phyloP scores from a whole-genome alignment of 2,113 vertebrate genomes.

The Gallinago jamesoni region DNA sequence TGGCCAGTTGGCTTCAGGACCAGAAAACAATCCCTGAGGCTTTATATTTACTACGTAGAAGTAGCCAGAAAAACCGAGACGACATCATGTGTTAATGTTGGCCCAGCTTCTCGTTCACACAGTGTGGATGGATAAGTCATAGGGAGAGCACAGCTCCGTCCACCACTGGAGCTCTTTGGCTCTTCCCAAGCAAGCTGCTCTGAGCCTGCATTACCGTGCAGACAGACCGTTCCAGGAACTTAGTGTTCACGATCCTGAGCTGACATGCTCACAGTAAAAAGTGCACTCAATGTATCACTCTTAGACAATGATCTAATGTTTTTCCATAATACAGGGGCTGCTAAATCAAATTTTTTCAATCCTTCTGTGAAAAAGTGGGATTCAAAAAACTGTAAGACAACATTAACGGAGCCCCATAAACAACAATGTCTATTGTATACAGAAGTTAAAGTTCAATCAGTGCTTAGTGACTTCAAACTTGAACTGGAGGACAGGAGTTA shows the following conservation, averaged over 20 bases:
- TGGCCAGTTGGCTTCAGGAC: background rate
- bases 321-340: background rate
- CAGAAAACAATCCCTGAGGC: background rate
- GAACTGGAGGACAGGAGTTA: background rate
- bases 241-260: background rate
- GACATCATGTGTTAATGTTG: background rate
- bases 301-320: slow-evolving; percentile 5
- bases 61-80: background rate
- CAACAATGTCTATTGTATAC: background rate
- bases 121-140: background rate
- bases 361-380: background rate
- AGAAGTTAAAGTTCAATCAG: background rate
- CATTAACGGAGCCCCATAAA: background rate
- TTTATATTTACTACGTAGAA: background rate
- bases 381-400: background rate
- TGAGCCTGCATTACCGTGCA: background rate
- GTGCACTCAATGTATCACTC: background rate
- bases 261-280: background rate
- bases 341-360: background rate
- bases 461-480: background rate
- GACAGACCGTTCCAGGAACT: slow-evolving; percentile 31
- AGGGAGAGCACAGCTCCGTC: background rate
- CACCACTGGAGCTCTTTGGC: background rate
- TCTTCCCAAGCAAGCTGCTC: background rate
- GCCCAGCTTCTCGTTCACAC: background rate